These are phyloP conservation scores for Callipepla squamata DNA, from an alignment of 2,113 vertebrate genomes.

Conservation along the genomic window DNA sequence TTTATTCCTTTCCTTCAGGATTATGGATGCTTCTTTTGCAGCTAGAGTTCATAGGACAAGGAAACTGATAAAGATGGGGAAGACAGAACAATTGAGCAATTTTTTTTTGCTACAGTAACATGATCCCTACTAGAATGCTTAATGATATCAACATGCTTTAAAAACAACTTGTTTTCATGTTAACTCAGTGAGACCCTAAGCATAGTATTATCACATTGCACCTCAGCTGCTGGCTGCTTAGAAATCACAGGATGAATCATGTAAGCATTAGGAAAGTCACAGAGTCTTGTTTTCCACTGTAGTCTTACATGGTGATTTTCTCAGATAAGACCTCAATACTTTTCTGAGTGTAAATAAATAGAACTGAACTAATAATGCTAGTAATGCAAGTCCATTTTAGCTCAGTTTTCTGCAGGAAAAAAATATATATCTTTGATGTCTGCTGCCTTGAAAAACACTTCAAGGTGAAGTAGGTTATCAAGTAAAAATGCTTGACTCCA, in stretches of 20 bases:
- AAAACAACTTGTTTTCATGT: neutral
- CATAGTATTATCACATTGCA: neutral
- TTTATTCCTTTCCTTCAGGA: conserved; percentile 19
- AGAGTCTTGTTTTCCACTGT: neutral
- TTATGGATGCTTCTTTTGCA: neutral
- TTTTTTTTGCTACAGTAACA: neutral
- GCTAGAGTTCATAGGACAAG: neutral
- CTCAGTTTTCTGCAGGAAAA: neutral
- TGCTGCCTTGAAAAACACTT: conserved; percentile 2
- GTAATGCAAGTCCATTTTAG: neutral
- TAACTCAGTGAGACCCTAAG: neutral
- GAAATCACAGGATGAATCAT: neutral
- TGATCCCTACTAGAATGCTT: conserved; percentile 23
- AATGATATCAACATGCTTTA: neutral
- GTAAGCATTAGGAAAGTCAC: neutral
- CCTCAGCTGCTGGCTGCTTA: accelerated
- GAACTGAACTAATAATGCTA: neutral
- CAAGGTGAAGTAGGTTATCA: conserved; percentile 14
- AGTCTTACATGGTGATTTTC: neutral
- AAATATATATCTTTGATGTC: neutral
- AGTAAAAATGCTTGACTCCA: neutral
- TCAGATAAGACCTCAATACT: neutral
- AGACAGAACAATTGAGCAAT: neutral
- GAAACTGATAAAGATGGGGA: neutral
- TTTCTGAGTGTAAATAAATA: neutral